A percentile compares a stretch with the other conserved stretches of the same genome.
Evolutionary conservation across 1,140 invertebrate genomes (phyloP).

Genomic region (Atta cephalotes): DNA sequence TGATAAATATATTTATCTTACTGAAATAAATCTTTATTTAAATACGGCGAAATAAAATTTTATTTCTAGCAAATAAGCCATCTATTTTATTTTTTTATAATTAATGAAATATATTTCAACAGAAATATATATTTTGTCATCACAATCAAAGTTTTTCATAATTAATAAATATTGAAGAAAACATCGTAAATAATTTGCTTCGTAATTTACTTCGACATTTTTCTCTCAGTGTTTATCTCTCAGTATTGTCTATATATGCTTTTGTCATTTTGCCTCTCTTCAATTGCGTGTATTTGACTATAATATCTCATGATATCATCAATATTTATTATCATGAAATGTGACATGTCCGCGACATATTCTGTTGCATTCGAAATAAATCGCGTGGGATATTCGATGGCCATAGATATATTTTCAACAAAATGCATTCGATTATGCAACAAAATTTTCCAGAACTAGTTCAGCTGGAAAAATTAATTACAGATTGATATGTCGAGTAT

Average conservation of each 20-base stretch:
- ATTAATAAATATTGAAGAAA: no score
- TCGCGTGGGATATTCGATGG: neutral
- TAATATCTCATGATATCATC: slow-evolving; percentile 9
- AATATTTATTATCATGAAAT: slow-evolving; percentile 21
- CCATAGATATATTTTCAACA: slow-evolving; percentile 11
- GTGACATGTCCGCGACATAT: neutral
- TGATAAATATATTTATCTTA: no score
- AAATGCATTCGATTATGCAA: slow-evolving; percentile 26
- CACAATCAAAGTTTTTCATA: no score
- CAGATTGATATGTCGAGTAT: slow-evolving; percentile 22
- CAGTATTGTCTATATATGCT: neutral
- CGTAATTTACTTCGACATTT: no score
- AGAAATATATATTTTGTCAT: no score
- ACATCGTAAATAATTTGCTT: no score
- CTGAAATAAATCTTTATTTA: no score
- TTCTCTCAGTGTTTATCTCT: no score
- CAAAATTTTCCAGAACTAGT: slow-evolving; percentile 12
- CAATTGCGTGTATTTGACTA: neutral
- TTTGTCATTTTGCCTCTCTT: neutral
- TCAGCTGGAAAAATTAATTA: slow-evolving; percentile 50
- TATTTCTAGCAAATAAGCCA: no score
- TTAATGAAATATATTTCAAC: no score
- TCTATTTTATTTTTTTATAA: no score
- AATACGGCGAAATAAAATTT: no score
- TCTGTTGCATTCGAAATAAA: neutral